Conservation (phyloP, 2,888 invertebrate species). For the Idaea straminata region DNA sequence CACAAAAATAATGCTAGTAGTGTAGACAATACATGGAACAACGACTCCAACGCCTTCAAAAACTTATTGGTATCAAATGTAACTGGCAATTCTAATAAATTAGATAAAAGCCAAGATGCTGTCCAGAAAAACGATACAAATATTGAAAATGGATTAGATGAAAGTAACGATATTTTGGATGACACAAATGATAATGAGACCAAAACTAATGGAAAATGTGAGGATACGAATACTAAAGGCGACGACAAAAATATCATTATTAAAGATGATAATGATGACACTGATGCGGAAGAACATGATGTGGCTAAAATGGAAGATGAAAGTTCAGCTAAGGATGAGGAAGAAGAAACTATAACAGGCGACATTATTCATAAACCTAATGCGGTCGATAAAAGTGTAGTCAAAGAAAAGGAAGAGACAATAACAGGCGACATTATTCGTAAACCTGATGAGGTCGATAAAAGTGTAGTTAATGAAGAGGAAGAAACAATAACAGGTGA, state of each 20-base stretch:
- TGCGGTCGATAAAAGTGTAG: constrained; percentile 6
- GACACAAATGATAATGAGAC: constrained; percentile 6
- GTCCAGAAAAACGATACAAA: constrained; percentile 7
- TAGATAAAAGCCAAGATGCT: constrained; percentile 13
- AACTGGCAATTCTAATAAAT: constrained; percentile 10
- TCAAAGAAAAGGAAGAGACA: constrained; percentile 8
- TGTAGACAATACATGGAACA: not conserved
- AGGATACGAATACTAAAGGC: constrained; percentile 1
- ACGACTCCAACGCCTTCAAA: constrained; percentile 16
- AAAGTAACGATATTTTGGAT: constrained; percentile 10
- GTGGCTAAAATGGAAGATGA: constrained; percentile 4
- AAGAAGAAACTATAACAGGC: constrained; percentile 2
- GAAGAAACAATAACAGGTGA: constrained; percentile 4
- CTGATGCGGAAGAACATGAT: constrained; percentile 8
- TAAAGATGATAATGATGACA: constrained; percentile 4
- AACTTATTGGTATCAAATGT: constrained; percentile 11
- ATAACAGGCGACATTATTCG: not conserved
- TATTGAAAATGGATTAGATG: constrained; percentile 15
- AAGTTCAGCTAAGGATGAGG: not conserved
- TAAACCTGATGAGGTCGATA: constrained; percentile 2
- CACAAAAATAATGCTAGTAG: not conserved
- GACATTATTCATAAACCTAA: not conserved
- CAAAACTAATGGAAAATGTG: not conserved
- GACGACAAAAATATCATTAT: too few relatives aligned
- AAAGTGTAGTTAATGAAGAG: not conserved